Evolutionary conservation across 2,888 invertebrate genomes (phyloP).

Genomic region (Volucella inanis): DNA sequence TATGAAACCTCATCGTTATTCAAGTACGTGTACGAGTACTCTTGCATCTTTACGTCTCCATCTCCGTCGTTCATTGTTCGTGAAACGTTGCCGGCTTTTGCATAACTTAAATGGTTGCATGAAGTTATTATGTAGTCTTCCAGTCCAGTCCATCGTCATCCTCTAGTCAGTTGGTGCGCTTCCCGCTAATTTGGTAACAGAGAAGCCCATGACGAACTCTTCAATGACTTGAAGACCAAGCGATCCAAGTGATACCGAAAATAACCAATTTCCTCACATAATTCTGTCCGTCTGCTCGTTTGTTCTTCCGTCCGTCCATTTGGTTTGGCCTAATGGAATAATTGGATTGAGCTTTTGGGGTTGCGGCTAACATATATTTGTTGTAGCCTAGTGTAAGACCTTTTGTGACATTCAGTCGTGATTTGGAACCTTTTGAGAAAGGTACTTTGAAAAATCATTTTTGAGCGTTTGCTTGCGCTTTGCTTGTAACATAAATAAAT

Average conservation of each 20-base stretch:
- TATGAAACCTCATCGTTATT: constrained; percentile 53
- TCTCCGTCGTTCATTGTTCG: constrained; percentile 10
- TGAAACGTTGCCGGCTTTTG: constrained; percentile 49
- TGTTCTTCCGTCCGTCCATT: too few species aligned
- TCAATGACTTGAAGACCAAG: constrained; percentile 9
- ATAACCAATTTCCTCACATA: constrained; percentile 55
- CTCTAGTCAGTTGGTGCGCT: constrained; percentile 36
- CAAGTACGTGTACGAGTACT: too few species aligned
- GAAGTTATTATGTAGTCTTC: constrained; percentile 44
- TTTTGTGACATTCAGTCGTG: constrained; percentile 69
- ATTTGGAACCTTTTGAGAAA: constrained; percentile 52
- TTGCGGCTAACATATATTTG: constrained; percentile 24
- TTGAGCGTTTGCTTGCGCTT: not conserved
- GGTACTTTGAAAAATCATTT: constrained; percentile 22
- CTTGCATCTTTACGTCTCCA: not conserved
- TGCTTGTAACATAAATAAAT: not conserved
- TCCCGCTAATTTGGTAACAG: constrained; percentile 60
- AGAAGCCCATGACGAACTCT: constrained; percentile 51
- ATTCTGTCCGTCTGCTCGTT: constrained; percentile 34
- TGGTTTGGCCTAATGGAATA: constrained; percentile 55
- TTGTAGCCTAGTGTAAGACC: constrained; percentile 41
- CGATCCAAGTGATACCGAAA: constrained; percentile 17
- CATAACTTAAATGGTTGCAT: constrained; percentile 65
- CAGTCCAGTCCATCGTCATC: constrained; percentile 9
- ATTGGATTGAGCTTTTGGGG: constrained; percentile 70